These are phyloP conservation scores for Habropoda laboriosa DNA, from an alignment of 1,140 invertebrate species.

Conservation along the genomic window DNA sequence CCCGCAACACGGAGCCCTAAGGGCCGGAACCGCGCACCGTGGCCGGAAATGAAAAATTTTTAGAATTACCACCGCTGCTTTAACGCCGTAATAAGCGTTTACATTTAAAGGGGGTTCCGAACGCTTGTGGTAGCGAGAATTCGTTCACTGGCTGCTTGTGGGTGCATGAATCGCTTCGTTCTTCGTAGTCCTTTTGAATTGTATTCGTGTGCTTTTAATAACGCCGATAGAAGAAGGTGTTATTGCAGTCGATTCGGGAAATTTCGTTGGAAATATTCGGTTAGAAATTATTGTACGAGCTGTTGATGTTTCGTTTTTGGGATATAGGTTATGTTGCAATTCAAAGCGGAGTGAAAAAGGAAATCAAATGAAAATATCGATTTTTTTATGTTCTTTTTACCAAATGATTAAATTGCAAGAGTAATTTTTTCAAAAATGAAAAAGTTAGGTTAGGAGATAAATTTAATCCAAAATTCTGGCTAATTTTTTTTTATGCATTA, in stretches of 20 bases:
- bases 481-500: background rate
- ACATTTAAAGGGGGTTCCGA: slow-evolving; percentile 7
- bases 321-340: too few species aligned
- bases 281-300: too few species aligned
- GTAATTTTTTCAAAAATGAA: too few species aligned
- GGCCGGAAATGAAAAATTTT: slow-evolving; percentile 61
- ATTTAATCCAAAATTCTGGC: background rate
- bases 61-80: slow-evolving; percentile 48
- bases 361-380: background rate
- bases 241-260: too few species aligned
- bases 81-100: slow-evolving; percentile 46
- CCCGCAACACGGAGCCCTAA: slow-evolving; percentile 51
- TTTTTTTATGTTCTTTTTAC: background rate
- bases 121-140: background rate
- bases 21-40: slow-evolving; percentile 23
- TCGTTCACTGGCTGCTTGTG: too few species aligned
- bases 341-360: too few species aligned
- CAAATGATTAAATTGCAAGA: background rate
- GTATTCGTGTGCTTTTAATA: background rate
- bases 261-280: too few species aligned
- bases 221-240: too few species aligned
- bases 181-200: background rate
- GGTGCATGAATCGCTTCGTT: background rate
- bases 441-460: background rate
- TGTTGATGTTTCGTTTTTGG: too few species aligned